A percentile compares a stretch with the other conserved stretches of the same genome.
Conservation (phyloP, 2,888 invertebrate genomes). For the Argynnis bischoffii region DNA sequence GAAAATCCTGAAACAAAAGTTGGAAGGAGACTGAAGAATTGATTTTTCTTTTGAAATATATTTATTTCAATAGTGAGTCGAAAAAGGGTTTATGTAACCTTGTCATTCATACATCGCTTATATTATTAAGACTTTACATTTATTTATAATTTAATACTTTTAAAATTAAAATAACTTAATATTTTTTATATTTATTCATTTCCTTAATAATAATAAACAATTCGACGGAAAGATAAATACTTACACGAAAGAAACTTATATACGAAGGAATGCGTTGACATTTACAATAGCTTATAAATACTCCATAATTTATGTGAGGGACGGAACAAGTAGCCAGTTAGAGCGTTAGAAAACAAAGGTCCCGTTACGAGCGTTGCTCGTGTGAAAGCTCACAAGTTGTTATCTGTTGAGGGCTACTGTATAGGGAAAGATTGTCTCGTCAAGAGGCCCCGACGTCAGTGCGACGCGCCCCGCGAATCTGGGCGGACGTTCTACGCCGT, state of each 20-base stretch:
- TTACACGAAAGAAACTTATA: neutral
- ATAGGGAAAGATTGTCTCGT: slow-evolving; percentile 78
- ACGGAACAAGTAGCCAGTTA: slow-evolving; percentile 41
- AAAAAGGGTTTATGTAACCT: no score
- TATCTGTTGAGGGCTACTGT: slow-evolving; percentile 70
- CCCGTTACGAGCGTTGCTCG: slow-evolving; percentile 61
- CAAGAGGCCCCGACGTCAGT: slow-evolving; percentile 71
- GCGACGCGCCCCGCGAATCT: slow-evolving; percentile 65
- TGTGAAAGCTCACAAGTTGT: slow-evolving; percentile 74
- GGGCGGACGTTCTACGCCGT: slow-evolving; percentile 68
- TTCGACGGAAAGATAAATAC: neutral
- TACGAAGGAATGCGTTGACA: neutral
- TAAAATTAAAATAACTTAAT: no score
- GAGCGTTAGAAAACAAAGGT: slow-evolving; percentile 67
- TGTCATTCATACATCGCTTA: no score
- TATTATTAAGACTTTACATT: no score
- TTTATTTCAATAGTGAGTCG: neutral
- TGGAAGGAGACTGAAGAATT: slow-evolving; percentile 11
- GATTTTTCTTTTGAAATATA: slow-evolving; percentile 3
- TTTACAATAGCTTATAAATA: slow-evolving; percentile 6
- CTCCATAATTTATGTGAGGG: slow-evolving; percentile 22
- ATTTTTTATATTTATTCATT: no score
- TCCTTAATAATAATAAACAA: no score
- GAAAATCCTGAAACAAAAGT: slow-evolving; percentile 38
- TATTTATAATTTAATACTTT: no score